Evolutionary conservation across 2,888 invertebrate species (phyloP), one percentile per base, ranked within the genome.

Genomic region (Drosophila austrosaltans): DNA sequence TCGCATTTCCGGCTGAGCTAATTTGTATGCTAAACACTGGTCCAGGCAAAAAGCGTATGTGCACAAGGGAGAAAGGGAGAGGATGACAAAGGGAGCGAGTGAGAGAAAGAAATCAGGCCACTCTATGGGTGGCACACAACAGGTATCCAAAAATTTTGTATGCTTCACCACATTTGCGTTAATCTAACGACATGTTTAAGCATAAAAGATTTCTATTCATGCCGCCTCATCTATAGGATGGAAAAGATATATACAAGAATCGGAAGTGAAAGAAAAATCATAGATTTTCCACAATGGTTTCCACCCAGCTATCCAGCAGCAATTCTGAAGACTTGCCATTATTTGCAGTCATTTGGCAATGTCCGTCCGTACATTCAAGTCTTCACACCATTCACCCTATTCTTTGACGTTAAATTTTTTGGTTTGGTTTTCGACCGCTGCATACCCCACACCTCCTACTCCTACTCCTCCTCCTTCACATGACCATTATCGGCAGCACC

Each of bases 401-500:
- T 86, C 77, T 85, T 72, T 59, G 60, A 70, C 54, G 75, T 75
- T 57, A 75, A 68, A 63, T 68, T 73, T 40, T 40, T 66, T 12
- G 72, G 39, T 53, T n/a, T 40, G 28, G 44, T 54, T 25, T 66
- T 73, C 53, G 56, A 66, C 67, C 53, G 10, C 36, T 36, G 36
- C 36, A 36, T 36, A 36, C 10, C 36, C 36, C 36, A 36, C 36
- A 16, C 16, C 16, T 16, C 16, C 16, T 16, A 16, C 16, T 16
- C 16, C 16, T 16, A 16, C 16, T 16, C 8, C 10, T 32, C 58
- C 25, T 30, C 36, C 28, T 32, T 36, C 42, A 42, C 40, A 87
- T 85, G 84, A 89, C 89, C 85, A 85, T 85, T 85, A 85, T 85
- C 72, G 80, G 71, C 89, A 85, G 89, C 89, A 85, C 89, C 89